Conservation (phyloP, 2,113 vertebrate genomes). For the Panthera uncia region DNA sequence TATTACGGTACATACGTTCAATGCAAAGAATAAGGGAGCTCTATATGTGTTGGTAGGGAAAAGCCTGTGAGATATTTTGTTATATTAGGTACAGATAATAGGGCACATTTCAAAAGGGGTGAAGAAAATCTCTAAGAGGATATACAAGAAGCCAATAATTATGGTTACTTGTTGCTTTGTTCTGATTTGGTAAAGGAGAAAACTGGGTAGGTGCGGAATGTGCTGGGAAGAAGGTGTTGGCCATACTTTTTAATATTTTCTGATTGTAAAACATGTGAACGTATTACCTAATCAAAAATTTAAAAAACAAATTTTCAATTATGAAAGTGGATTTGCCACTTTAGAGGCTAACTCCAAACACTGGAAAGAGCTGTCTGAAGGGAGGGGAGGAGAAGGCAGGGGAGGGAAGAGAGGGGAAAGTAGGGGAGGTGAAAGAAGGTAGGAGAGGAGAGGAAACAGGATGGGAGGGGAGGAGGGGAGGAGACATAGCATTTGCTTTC, state of each 20-base stretch:
- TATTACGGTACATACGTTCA: too few species aligned
- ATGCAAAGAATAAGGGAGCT: not conserved
- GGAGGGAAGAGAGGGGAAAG: not conserved
- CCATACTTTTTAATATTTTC: not conserved
- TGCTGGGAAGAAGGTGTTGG: not conserved
- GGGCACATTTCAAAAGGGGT: not conserved
- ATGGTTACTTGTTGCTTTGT: not conserved
- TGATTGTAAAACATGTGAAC: not conserved
- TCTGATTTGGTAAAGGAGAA: not conserved
- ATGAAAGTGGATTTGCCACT: not conserved
- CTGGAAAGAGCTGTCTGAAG: not conserved
- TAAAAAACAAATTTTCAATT: not conserved
- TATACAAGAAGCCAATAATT: not conserved
- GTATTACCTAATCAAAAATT: not conserved
- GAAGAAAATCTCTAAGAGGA: not conserved
- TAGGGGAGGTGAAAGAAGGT: too few species aligned
- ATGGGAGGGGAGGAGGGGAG: not conserved
- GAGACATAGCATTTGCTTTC: not conserved
- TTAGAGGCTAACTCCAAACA: not conserved
- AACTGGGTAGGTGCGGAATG: not conserved
- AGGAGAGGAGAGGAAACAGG: not conserved
- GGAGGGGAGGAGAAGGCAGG: not conserved
- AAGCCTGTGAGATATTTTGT: not conserved
- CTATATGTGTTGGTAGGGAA: not conserved
- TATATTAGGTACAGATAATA: not conserved